A percentile compares a stretch with the other conserved stretches of the same genome.
Conservation (phyloP, 2,888 invertebrate genomes). For the Thymelicus sylvestris region DNA sequence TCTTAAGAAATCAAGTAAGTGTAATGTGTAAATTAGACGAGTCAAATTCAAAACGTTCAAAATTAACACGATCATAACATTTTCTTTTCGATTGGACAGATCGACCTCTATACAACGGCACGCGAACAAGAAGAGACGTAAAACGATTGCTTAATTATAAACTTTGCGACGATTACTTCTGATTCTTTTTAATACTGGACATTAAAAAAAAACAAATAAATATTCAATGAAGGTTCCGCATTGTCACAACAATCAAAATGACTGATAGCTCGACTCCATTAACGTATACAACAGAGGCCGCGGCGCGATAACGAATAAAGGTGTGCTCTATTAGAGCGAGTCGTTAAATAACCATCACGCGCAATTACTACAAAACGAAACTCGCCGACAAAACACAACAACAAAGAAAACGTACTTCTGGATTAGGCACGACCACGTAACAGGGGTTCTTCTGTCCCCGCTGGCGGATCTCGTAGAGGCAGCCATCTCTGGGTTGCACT, state of each 20-base stretch:
- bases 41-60: neutral
- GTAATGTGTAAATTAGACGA: neutral
- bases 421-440: conserved; percentile 88
- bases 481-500: conserved; percentile 78
- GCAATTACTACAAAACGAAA: conserved; percentile 6
- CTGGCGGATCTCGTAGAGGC: conserved; percentile 88
- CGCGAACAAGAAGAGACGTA: too few species aligned
- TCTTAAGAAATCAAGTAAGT: neutral
- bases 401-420: conserved; percentile 82
- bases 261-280: conserved; percentile 6
- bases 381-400: conserved; percentile 24
- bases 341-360: conserved; percentile 16
- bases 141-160: too few species aligned
- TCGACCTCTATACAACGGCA: too few species aligned
- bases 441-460: conserved; percentile 87
- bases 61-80: neutral
- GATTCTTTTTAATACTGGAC: neutral
- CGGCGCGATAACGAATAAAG: conserved; percentile 8
- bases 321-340: conserved; percentile 14
- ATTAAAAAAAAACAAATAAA: neutral
- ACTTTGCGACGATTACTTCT: too few species aligned
- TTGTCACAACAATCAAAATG: neutral
- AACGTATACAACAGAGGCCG: conserved; percentile 20
- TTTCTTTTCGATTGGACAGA: too few species aligned
- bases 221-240: neutral